Evolutionary conservation across 1,140 invertebrate species (phyloP).

Genomic region (Sminthurinus signatus): DNA sequence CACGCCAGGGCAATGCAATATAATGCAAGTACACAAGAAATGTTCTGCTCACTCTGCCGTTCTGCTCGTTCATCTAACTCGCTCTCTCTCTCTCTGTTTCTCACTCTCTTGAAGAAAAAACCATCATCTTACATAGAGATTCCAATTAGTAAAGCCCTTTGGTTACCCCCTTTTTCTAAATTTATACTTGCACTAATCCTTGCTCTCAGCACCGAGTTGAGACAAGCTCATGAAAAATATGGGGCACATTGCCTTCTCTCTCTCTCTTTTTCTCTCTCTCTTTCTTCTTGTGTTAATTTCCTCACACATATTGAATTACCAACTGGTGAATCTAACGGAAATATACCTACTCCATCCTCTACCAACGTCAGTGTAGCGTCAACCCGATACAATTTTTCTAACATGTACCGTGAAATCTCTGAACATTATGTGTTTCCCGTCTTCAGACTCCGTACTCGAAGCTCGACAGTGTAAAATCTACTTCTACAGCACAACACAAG

Average conservation of each 20-base stretch:
- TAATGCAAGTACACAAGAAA: too few species aligned
- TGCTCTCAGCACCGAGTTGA: conserved; percentile 4
- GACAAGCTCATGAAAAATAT: conserved; percentile 31
- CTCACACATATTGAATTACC: conserved; percentile 38
- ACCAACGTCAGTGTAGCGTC: conserved; percentile 1
- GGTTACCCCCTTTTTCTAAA: conserved; percentile 22
- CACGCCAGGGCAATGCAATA: too few species aligned
- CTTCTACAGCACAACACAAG: too few species aligned
- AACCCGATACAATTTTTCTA: conserved; percentile 1
- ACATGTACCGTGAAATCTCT: background rate
- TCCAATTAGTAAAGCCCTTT: conserved; percentile 33
- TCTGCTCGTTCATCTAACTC: too few species aligned
- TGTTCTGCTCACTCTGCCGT: too few species aligned
- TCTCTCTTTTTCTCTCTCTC: background rate
- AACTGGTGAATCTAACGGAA: conserved; percentile 18
- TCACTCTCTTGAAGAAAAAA: background rate
- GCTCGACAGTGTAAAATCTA: too few species aligned
- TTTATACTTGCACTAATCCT: conserved; percentile 34
- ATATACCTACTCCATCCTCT: background rate
- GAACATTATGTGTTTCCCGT: too few species aligned
- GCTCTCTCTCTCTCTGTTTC: too few species aligned
- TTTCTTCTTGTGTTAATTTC: background rate
- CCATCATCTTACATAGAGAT: conserved; percentile 30
- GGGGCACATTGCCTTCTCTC: conserved; percentile 35
- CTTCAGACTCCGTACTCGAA: too few species aligned